A percentile compares a stretch with the other conserved stretches of the same genome.
phyloP scores from a whole-genome alignment of 2,113 vertebrate species.

The Ceyx cyanopectus region DNA sequence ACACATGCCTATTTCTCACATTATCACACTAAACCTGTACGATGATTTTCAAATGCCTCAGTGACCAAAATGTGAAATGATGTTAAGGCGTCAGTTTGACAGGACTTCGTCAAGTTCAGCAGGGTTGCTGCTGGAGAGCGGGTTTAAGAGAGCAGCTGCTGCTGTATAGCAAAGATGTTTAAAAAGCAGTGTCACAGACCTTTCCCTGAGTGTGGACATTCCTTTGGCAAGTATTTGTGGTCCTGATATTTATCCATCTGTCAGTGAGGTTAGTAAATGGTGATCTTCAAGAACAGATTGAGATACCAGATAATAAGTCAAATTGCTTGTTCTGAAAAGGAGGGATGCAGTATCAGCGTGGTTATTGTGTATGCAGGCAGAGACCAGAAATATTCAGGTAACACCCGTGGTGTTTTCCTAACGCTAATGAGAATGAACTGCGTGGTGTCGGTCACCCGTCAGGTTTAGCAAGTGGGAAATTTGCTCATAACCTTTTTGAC shows the following conservation, averaged over 20 bases:
- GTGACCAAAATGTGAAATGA: background rate
- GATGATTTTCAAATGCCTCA: background rate
- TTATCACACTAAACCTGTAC: background rate
- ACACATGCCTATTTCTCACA: background rate
- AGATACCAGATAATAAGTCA: background rate
- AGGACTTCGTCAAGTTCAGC: background rate
- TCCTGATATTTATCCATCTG: background rate
- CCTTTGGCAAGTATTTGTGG: background rate
- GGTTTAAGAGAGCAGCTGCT: background rate
- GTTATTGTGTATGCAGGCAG: background rate
- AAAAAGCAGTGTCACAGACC: background rate
- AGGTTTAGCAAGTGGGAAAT: background rate
- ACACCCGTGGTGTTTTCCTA: background rate
- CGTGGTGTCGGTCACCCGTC: accelerated
- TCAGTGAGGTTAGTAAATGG: background rate
- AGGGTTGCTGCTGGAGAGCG: background rate
- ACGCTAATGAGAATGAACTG: constrained; percentile 2
- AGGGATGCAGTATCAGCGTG: background rate
- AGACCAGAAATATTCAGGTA: background rate
- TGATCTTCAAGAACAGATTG: background rate
- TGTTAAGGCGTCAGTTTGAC: background rate
- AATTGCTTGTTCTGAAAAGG: background rate
- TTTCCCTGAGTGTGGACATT: background rate
- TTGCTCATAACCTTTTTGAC: background rate
- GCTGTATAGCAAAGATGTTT: background rate